Base-by-base conservation (phyloP, 2,797 vertebrate genomes). In the Onychomys arenicola region DNA sequence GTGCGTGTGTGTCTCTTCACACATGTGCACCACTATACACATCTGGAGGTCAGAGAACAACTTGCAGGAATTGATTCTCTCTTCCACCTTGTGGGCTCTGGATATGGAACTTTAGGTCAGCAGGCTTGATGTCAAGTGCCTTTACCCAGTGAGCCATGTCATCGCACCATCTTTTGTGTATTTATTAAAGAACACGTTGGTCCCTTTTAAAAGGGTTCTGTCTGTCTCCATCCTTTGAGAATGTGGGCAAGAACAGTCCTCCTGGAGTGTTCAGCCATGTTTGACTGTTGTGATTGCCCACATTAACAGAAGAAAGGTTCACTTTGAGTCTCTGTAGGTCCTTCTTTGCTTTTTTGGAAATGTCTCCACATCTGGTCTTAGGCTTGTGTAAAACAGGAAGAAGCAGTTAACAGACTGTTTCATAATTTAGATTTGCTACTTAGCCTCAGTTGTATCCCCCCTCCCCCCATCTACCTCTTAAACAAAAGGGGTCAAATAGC, bases 271-370 rank as follows among this genome's bases (percentile, higher is more conserved):
- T 61, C 40, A 76, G 55, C 37, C 49, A 52, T 61, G 8, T 10
- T 11, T 12, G 32, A 27, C 13, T 59, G 34, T 49, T 6, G 7
- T 52, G 46, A 17, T 69, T 9, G 14, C 85, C 49, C 4, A 8
- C 1, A 13, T 21, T 11, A 52, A n/a, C 59, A 14, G 43, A 40
- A 61, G 61, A 9, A 19, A 13, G 49, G 37, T 75, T 65, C 23
- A 40, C 63, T 29, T 63, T 57, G 13, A 32, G 73, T 40, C 37
- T 23, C 57, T 23, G n/a, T 57, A 86, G 52, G n/a, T 46, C 83
- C 57, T 86, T 25, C 0, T 77, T 83, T 61, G 85, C 67, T 92
- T 89, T 89, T 61, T 67, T 87, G 91, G 85, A 89, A 89, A 13
- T 5, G 1, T 87, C 71, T 52, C 37, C 29, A 23, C 63, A 13